phyloP scores from a whole-genome alignment of 2,888 invertebrate species.

The Drosophila neonasuta region DNA sequence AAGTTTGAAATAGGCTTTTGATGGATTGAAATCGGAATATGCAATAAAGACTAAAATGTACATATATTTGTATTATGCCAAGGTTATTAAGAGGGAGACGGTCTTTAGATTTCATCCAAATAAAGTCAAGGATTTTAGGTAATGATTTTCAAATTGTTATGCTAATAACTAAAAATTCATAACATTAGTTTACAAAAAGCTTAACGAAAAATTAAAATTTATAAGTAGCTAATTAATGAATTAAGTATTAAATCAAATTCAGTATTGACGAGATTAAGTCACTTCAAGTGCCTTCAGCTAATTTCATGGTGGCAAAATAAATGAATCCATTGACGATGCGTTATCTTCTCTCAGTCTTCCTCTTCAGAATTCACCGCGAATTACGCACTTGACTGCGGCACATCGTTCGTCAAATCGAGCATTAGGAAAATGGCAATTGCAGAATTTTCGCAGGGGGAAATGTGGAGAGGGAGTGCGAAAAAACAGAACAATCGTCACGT shows the following conservation, averaged over 20 bases:
- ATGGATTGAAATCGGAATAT: no score
- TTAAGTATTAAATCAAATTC: neutral
- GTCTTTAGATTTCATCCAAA: no score
- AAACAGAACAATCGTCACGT: slow-evolving; percentile 74
- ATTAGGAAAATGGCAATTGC: slow-evolving; percentile 58
- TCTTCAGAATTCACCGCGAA: slow-evolving; percentile 55
- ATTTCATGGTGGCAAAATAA: slow-evolving; percentile 33
- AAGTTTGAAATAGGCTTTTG: no score
- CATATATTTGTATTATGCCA: no score
- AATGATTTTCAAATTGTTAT: no score
- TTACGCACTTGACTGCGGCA: slow-evolving; percentile 72
- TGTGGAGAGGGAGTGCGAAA: slow-evolving; percentile 6
- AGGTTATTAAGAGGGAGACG: no score
- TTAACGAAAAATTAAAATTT: neutral
- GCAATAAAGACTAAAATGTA: no score
- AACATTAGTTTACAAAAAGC: no score
- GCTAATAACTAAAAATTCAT: no score
- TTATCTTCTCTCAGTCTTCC: slow-evolving; percentile 18
- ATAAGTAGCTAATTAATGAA: neutral
- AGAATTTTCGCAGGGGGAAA: slow-evolving; percentile 40
- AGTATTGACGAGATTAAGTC: neutral
- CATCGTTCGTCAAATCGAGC: slow-evolving; percentile 50
- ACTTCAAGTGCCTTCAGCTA: slow-evolving; percentile 19
- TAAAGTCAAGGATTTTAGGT: no score
- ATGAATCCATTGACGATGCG: slow-evolving; percentile 49